Conservation (phyloP, 2,797 vertebrate species). For the Lindbergichthys nudifrons region DNA sequence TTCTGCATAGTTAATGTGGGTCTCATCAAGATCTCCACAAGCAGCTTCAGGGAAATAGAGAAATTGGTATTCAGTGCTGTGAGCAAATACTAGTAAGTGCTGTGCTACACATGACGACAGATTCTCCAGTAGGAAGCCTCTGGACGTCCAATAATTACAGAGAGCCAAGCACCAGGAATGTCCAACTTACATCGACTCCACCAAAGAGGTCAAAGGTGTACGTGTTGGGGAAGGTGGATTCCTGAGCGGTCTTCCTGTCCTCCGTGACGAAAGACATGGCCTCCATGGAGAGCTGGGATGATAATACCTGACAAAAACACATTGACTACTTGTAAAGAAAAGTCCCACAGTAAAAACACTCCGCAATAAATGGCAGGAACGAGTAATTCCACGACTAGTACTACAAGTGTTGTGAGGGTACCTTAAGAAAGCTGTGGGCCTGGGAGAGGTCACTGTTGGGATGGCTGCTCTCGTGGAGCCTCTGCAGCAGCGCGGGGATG, state of each 20-base stretch:
- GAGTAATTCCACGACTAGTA: not conserved
- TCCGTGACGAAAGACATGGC: constrained; percentile 98
- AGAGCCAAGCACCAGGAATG: not conserved
- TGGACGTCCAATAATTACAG: not conserved
- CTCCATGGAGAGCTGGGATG: constrained; percentile 97
- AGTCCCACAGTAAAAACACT: constrained; percentile 11
- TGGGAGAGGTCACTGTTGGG: constrained; percentile 95
- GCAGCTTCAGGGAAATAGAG: constrained; percentile 83
- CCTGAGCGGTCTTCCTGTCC: constrained; percentile 93
- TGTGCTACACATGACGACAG: not conserved
- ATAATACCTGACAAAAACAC: constrained; percentile 87
- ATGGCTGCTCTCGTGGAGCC: constrained; percentile 93
- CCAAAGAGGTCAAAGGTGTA: constrained; percentile 98
- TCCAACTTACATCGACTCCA: constrained; percentile 94
- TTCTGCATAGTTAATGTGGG: constrained; percentile 95
- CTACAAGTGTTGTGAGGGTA: constrained; percentile 62
- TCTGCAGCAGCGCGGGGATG: constrained; percentile 93
- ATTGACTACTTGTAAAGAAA: not conserved
- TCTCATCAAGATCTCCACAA: constrained; percentile 98
- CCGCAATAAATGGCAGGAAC: not conserved
- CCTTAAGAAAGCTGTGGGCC: constrained; percentile 95
- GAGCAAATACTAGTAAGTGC: not conserved
- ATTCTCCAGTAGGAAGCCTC: not conserved
- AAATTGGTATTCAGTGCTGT: not conserved
- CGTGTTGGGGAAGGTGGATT: constrained; percentile 93